Evolutionary conservation across 2,113 vertebrate genomes (phyloP).

Genomic region (Pangasianodon hypophthalmus): DNA sequence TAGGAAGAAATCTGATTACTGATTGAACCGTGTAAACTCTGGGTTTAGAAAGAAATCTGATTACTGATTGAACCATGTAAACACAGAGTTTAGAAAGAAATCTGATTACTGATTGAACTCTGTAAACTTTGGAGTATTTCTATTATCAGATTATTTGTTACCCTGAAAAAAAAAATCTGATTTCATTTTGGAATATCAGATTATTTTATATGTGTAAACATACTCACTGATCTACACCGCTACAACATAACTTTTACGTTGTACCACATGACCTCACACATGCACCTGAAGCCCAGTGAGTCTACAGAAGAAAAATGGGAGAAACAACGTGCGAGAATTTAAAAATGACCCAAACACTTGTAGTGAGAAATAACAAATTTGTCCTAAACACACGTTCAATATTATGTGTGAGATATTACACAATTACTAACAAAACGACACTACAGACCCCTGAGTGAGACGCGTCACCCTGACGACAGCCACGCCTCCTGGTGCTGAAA

Average conservation of each 20-base stretch:
- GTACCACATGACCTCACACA: no score
- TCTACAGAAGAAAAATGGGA: not conserved
- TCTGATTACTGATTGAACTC: not conserved
- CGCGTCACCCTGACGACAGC: no score
- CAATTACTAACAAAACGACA: no score
- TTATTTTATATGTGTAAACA: not conserved
- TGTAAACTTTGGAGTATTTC: not conserved
- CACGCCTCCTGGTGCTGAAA: no score
- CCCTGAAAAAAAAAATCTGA: no score
- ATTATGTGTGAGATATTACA: no score
- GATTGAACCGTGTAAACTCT: not conserved
- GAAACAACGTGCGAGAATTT: not conserved
- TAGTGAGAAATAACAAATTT: not conserved
- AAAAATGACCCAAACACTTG: not conserved
- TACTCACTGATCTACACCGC: no score
- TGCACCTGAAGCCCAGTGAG: not conserved
- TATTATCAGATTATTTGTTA: no score
- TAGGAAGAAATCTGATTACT: no score
- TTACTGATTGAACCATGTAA: not conserved
- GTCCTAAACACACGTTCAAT: no score
- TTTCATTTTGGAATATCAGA: not conserved
- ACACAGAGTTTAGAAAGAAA: not conserved
- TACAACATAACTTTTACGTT: no score
- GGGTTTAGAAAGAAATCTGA: not conserved
- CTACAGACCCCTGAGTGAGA: no score